These are phyloP conservation scores for Dysdera silvatica DNA, from an alignment of 1,140 invertebrate species.

Conservation along the genomic window DNA sequence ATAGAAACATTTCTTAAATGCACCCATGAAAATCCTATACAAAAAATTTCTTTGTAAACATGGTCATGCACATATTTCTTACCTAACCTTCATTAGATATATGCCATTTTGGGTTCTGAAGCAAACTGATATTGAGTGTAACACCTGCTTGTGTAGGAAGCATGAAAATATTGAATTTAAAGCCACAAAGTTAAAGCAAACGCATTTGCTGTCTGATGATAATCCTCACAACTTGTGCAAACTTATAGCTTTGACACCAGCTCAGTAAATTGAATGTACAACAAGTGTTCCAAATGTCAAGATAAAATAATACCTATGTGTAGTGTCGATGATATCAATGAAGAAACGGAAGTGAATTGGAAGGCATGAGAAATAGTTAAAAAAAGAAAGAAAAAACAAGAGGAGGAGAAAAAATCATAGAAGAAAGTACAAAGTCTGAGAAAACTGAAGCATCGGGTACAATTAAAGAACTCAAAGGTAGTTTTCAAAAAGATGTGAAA, in stretches of 20 bases:
- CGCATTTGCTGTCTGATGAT: not conserved
- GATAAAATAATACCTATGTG: no score
- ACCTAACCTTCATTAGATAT: slow-evolving; percentile 1
- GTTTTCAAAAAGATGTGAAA: not conserved
- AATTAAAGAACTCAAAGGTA: no score
- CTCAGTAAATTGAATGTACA: not conserved
- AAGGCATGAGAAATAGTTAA: no score
- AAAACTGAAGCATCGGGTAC: no score
- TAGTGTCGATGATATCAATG: no score
- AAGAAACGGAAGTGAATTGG: no score
- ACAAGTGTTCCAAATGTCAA: no score
- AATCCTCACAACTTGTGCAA: not conserved
- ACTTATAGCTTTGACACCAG: not conserved
- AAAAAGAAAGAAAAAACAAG: no score
- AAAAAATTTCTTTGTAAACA: slow-evolving; percentile 7
- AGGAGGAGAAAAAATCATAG: no score
- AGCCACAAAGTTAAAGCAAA: not conserved
- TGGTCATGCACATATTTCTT: not conserved
- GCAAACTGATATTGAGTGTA: not conserved
- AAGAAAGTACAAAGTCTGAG: no score
- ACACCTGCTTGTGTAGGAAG: slow-evolving; percentile 1
- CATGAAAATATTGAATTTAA: slow-evolving; percentile 3
- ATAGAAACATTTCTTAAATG: slow-evolving; percentile 5
- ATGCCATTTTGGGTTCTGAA: not conserved
- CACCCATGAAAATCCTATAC: slow-evolving; percentile 1